Percentiles rank a stretch among this genome's conserved stretches.
These are phyloP conservation scores for Lutjanus argentimaculatus DNA, from an alignment of 2,797 vertebrate species.

Conservation along the genomic window DNA sequence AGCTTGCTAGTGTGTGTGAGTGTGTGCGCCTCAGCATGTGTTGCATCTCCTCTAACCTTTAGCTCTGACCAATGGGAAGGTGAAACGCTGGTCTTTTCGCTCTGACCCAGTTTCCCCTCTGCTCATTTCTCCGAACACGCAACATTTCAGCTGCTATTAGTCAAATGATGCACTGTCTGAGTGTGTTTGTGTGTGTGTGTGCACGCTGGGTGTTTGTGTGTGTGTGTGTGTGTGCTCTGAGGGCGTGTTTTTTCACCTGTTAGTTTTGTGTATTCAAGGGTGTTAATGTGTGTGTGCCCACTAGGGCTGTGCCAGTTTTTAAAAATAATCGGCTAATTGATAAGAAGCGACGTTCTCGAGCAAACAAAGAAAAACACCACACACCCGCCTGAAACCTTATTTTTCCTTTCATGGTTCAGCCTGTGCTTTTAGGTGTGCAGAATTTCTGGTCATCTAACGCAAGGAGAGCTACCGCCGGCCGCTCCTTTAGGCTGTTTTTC, in stretches of 20 bases:
- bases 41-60: conserved; percentile 76
- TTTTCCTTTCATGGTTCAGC: not conserved
- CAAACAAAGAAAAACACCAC: conserved; percentile 48
- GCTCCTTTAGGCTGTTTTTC: conserved; percentile 20
- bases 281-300: conserved; percentile 62
- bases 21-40: conserved; percentile 55
- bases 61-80: conserved; percentile 73
- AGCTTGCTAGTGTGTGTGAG: conserved; percentile 28
- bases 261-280: conserved; percentile 64
- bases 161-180: conserved; percentile 72
- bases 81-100: conserved; percentile 68
- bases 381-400: not conserved
- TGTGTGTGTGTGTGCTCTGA: conserved; percentile 30
- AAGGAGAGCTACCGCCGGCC: conserved; percentile 2
- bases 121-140: conserved; percentile 79
- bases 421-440: not conserved
- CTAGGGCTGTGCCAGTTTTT: conserved; percentile 36
- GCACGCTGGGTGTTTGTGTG: not conserved
- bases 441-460: conserved; percentile 20
- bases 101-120: conserved; percentile 77
- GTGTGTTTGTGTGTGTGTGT: conserved; percentile 20
- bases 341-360: conserved; percentile 6
- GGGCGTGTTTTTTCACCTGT: conserved; percentile 70
- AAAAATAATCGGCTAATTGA: conserved; percentile 58
- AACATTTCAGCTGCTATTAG: conserved; percentile 83